Percentiles rank a stretch among this genome's conserved stretches.
Conservation (phyloP, 2,113 vertebrate species). For the Thamnophis sirtalis region DNA sequence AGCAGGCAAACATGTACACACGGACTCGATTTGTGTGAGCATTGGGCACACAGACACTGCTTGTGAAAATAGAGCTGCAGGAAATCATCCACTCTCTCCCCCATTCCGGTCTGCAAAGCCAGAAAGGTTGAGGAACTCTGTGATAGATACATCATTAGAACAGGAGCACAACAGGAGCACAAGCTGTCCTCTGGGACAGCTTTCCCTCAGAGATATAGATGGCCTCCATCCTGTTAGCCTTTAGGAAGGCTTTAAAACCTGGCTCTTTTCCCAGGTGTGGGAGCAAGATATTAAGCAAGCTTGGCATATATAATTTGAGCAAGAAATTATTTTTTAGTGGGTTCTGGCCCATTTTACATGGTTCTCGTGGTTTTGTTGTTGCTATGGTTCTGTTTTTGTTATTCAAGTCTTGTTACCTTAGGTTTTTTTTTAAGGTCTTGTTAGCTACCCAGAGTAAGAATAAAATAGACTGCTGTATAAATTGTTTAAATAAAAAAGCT, state of each 20-base stretch:
- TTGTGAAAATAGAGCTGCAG: too few species aligned
- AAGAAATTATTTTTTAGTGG: neutral
- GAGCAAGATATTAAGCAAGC: neutral
- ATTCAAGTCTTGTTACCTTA: neutral
- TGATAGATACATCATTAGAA: too few species aligned
- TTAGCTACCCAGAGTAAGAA: neutral
- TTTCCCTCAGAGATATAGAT: neutral
- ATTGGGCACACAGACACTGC: too few species aligned
- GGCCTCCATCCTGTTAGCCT: neutral
- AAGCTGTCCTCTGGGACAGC: neutral
- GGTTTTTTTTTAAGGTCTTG: neutral
- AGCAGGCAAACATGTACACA: too few species aligned
- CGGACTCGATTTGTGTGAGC: too few species aligned
- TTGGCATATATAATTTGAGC: neutral
- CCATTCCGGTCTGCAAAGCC: too few species aligned
- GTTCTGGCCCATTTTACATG: neutral
- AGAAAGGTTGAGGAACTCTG: too few species aligned
- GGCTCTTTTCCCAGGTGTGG: neutral
- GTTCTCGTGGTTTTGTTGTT: neutral
- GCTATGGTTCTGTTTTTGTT: neutral
- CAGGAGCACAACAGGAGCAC: too few species aligned
- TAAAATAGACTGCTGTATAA: neutral
- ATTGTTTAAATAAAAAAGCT: neutral
- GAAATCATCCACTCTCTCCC: too few species aligned
- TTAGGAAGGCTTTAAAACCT: neutral